phyloP scores from a whole-genome alignment of 2,113 vertebrate genomes.

The Lophotis ruficrista region DNA sequence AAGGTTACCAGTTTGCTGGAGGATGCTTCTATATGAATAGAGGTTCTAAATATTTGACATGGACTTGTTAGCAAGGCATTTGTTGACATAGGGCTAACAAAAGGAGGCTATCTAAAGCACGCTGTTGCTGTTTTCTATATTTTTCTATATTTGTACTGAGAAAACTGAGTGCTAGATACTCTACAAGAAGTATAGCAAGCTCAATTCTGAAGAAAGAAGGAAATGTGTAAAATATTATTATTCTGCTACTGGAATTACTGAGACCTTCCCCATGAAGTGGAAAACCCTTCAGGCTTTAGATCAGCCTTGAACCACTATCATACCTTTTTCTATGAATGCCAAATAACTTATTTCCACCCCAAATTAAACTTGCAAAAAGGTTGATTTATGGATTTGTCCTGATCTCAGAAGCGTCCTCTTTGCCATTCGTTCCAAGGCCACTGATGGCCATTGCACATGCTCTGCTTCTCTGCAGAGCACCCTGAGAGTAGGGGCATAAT shows the following conservation, averaged over 20 bases:
- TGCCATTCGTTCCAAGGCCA: background rate
- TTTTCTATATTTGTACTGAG: background rate
- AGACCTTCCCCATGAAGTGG: background rate
- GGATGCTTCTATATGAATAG: background rate
- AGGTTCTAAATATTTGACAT: background rate
- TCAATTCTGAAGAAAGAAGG: background rate
- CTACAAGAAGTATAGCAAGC: background rate
- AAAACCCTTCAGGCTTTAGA: background rate
- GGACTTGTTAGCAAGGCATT: background rate
- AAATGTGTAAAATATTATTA: background rate
- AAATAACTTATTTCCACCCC: background rate
- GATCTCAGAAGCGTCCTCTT: background rate
- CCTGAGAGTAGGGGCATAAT: background rate
- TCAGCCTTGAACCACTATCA: background rate
- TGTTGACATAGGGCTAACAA: background rate
- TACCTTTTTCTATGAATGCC: background rate
- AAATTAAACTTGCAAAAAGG: background rate
- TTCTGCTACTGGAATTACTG: background rate
- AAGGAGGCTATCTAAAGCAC: background rate
- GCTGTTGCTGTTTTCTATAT: background rate
- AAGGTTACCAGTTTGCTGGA: background rate
- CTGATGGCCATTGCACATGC: background rate
- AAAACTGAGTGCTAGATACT: background rate
- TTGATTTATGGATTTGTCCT: conserved; percentile 16
- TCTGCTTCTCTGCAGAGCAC: background rate